Conservation (phyloP, 2,888 invertebrate species). For the Thera britannica region DNA sequence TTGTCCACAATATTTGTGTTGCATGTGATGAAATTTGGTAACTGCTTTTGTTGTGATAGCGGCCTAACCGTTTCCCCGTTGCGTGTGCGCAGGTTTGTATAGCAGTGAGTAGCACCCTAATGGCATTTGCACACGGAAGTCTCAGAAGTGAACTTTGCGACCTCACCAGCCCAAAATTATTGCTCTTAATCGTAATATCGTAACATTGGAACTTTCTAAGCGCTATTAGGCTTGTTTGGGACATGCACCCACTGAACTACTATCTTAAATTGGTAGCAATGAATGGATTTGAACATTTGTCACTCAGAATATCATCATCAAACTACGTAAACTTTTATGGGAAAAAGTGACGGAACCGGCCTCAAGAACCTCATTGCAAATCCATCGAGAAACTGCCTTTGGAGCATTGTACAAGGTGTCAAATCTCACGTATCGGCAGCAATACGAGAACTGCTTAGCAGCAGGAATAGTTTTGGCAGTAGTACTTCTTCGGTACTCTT, state of each 20-base stretch:
- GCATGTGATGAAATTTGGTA: background rate
- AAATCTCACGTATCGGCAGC: too few species aligned
- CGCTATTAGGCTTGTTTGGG: conserved; percentile 55
- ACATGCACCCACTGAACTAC: conserved; percentile 21
- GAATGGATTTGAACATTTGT: background rate
- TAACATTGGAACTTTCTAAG: conserved; percentile 67
- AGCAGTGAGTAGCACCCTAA: conserved; percentile 43
- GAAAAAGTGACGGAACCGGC: too few species aligned
- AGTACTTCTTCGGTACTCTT: background rate
- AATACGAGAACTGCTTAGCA: background rate
- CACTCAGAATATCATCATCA: background rate
- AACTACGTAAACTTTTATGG: too few species aligned
- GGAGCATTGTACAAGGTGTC: too few species aligned
- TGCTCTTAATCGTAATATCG: conserved; percentile 62
- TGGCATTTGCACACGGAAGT: conserved; percentile 61
- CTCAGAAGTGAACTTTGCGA: conserved; percentile 56
- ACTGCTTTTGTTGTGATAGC: conserved; percentile 13
- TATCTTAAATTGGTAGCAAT: background rate
- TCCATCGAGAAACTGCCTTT: too few species aligned
- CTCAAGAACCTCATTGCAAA: too few species aligned
- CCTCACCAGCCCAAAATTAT: conserved; percentile 58
- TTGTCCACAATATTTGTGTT: too few species aligned
- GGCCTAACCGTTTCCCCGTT: conserved; percentile 49
- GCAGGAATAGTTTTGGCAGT: background rate
- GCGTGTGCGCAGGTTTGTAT: conserved; percentile 53